Conservation (phyloP, 1,140 invertebrate species). For the Pissodes strobi region DNA sequence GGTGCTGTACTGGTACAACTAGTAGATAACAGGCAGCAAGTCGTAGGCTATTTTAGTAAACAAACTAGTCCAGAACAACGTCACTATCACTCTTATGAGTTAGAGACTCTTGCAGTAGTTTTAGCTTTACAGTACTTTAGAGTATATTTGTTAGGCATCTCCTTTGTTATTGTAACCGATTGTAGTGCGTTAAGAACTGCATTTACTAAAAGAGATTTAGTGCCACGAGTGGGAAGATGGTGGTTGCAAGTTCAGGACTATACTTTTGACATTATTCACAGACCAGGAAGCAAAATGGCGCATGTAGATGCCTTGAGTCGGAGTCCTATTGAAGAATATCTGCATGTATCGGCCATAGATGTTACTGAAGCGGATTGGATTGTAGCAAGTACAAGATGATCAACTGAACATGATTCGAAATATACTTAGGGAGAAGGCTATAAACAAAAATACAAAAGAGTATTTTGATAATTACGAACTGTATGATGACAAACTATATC, state of each 20-base stretch:
- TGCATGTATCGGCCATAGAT: too few relatives aligned
- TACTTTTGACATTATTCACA: slow-evolving; percentile 43
- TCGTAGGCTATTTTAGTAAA: slow-evolving; percentile 15
- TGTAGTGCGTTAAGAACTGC: slow-evolving; percentile 48
- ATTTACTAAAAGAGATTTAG: too few relatives aligned
- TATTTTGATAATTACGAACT: background rate
- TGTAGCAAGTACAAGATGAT: slow-evolving; percentile 9
- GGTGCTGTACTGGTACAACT: too few relatives aligned
- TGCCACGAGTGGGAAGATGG: too few relatives aligned
- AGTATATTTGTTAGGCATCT: too few relatives aligned
- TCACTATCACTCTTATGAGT: slow-evolving; percentile 52
- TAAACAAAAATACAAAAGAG: background rate
- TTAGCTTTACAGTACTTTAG: too few relatives aligned
- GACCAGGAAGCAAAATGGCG: slow-evolving; percentile 30
- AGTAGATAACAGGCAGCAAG: too few relatives aligned
- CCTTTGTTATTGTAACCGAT: slow-evolving; percentile 48
- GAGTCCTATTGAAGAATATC: too few relatives aligned
- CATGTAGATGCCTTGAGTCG: slow-evolving; percentile 47
- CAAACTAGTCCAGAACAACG: slow-evolving; percentile 28
- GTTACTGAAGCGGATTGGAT: slow-evolving; percentile 12
- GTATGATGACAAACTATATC: background rate
- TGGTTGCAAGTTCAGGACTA: slow-evolving; percentile 45
- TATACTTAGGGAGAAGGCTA: background rate
- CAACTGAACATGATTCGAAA: background rate
- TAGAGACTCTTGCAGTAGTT: slow-evolving; percentile 44